A percentile compares a stretch with the other conserved stretches of the same genome.
Conservation (phyloP, 2,113 vertebrate species). For the Beaufortia kweichowensis region DNA sequence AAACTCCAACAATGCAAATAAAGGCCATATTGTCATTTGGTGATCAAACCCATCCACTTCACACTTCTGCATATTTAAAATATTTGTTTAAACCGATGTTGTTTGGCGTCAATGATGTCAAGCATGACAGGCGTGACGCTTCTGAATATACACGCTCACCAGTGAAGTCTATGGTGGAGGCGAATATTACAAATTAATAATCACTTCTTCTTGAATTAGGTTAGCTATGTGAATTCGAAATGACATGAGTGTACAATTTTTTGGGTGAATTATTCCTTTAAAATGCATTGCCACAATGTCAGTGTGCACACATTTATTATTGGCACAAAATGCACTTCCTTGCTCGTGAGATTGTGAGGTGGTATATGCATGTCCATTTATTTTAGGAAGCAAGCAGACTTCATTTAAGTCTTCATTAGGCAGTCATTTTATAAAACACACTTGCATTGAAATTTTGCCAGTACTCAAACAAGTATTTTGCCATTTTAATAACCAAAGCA, state of each 20-base stretch:
- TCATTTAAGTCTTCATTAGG: not conserved
- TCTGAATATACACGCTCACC: too few relatives aligned
- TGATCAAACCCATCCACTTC: not conserved
- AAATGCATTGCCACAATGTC: not conserved
- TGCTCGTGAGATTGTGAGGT: conserved; percentile 8
- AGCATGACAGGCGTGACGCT: too few relatives aligned
- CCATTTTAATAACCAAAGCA: conserved; percentile 21
- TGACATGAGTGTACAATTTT: not conserved
- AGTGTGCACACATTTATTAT: conserved; percentile 17
- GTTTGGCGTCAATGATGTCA: too few relatives aligned
- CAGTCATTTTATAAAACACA: not conserved
- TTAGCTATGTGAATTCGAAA: not conserved
- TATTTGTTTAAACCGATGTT: too few relatives aligned
- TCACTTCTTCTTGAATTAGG: not conserved
- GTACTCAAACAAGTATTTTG: not conserved
- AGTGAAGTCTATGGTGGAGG: too few relatives aligned
- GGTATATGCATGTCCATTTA: not conserved
- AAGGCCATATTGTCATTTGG: too few relatives aligned
- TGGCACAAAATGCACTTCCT: conserved; percentile 21
- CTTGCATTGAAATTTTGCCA: conserved; percentile 8
- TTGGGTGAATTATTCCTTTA: not conserved
- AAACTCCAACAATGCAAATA: too few relatives aligned
- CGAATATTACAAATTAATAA: too few relatives aligned
- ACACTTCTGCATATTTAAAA: not conserved
- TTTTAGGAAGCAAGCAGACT: not conserved